Base-by-base conservation (phyloP, 2,888 invertebrate genomes). In the Pasiphila rectangulata region DNA sequence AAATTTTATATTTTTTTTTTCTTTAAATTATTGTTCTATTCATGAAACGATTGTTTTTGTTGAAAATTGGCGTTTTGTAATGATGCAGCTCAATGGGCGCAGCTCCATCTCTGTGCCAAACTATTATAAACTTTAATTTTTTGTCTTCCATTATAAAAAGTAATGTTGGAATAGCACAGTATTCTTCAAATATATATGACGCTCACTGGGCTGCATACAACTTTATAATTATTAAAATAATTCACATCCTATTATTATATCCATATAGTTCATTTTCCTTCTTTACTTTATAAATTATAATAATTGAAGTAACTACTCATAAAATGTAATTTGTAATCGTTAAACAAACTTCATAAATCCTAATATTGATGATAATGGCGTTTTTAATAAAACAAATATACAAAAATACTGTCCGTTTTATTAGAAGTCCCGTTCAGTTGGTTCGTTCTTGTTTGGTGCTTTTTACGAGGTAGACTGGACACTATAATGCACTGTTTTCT, bases 301-400 rank as follows among this genome's bases (percentile, higher is more conserved):
- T 80, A 80, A 79, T 83, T 84, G 81, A 81, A 80, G 66, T 86
- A 85, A 84, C 78, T 86, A 87, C 85, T 85, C 87, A 81, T 88
- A 83, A 85, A 73, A 49, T 63, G 61, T 63, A 63, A 82, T 79
- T 75, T 87, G 87, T 88, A 87, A 86, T 84, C 84, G 86, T 86
- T 87, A 86, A 84, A 87, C 86, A 75, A 85, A 85, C 85, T 87
- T 87, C 88, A 84, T 87, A 86, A 87, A 85, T 88, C 88, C 86
- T 88, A 87, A 88, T 87, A 88, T 83, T 86, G 86, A 88, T 85
- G 79, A 86, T 86, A 84, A 88, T 87, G 87, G 87, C 87, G 88
- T 86, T 88, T 88, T 88, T 86, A 88, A 87, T 87, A 88, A 88
- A 88, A 86, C 80, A 86, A 83, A 80, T 86, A 87, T 82, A 80